Conservation (phyloP, 2,113 vertebrate genomes). For the Dasypus novemcinctus region DNA sequence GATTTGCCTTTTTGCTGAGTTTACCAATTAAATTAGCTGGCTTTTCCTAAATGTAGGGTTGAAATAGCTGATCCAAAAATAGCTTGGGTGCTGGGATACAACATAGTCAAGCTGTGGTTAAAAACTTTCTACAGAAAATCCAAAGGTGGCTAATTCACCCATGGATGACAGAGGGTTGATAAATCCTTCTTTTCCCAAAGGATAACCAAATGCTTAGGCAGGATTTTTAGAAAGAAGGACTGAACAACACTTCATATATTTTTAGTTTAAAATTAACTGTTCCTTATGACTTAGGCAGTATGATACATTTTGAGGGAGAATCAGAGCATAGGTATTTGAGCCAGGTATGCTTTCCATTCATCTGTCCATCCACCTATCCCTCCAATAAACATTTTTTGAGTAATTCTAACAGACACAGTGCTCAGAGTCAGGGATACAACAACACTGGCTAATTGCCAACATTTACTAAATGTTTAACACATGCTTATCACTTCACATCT, state of each 20-base stretch:
- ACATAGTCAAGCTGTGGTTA: conserved; percentile 26
- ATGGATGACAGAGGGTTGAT: conserved; percentile 1
- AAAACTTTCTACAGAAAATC: conserved; percentile 43
- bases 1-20: conserved; percentile 27
- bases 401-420: neutral
- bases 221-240: conserved; percentile 35
- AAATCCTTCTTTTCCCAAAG: conserved; percentile 27
- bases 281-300: neutral
- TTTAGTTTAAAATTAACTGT: conserved; percentile 35
- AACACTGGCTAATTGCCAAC: neutral
- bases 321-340: neutral
- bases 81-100: neutral
- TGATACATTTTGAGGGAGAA: neutral
- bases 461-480: neutral
- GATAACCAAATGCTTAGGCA: conserved; percentile 30
- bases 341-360: neutral
- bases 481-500: neutral
- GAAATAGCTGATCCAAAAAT: conserved; percentile 49
- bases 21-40: conserved; percentile 43
- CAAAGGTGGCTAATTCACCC: neutral
- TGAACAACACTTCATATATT: neutral
- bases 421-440: neutral
- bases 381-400: neutral
- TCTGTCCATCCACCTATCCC: neutral
- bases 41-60: conserved; percentile 52